Percentiles rank a stretch among this genome's conserved stretches.
phyloP scores from a whole-genome alignment of 2,113 vertebrate genomes.

The Equus przewalskii region DNA sequence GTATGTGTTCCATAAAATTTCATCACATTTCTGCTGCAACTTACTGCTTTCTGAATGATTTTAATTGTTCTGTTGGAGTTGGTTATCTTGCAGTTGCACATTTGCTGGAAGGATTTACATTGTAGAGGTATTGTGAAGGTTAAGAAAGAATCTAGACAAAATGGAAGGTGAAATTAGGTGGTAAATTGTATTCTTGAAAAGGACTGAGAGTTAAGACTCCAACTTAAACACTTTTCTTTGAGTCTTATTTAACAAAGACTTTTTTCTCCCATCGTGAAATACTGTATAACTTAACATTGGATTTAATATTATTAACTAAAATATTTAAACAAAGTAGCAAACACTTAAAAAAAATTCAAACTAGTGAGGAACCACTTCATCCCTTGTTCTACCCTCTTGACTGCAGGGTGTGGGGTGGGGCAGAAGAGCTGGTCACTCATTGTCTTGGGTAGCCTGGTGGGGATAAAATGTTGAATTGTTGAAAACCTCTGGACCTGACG shows the following conservation, averaged over 20 bases:
- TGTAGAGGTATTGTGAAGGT: background rate
- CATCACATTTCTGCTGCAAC: background rate
- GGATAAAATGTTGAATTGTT: background rate
- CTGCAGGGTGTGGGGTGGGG: background rate
- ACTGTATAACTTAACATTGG: background rate
- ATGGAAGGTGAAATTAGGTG: background rate
- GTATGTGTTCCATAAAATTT: background rate
- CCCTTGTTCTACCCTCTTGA: no score
- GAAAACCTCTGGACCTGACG: background rate
- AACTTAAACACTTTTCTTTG: background rate
- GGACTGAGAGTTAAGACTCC: background rate
- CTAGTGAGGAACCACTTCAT: background rate
- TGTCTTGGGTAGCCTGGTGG: background rate
- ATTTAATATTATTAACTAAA: background rate
- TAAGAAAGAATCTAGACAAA: background rate
- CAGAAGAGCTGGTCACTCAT: background rate
- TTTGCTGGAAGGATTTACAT: background rate
- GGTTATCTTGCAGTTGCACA: background rate
- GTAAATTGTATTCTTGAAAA: constrained; percentile 4
- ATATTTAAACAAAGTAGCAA: background rate
- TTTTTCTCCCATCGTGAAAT: background rate
- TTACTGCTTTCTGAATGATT: background rate
- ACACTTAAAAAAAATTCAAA: background rate
- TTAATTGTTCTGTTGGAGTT: background rate
- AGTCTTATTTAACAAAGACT: background rate